phyloP scores from a whole-genome alignment of 2,888 invertebrate species.

The Nemoura dubitans region DNA sequence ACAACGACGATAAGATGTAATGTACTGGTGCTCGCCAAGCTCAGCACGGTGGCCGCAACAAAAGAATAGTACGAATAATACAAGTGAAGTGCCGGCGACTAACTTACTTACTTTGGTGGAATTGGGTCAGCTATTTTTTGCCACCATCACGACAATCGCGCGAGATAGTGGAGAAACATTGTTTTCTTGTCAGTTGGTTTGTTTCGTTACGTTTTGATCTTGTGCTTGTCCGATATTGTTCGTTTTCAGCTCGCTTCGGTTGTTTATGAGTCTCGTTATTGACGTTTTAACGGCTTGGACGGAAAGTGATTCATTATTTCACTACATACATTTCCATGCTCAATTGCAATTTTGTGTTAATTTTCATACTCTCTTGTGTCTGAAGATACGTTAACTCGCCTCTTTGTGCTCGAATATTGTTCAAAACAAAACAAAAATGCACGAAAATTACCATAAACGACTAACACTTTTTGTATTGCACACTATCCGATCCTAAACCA shows the following conservation, averaged over 20 bases:
- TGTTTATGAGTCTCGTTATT: slow-evolving; percentile 9
- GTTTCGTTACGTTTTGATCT: background rate
- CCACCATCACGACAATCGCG: slow-evolving; percentile 29
- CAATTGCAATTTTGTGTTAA: slow-evolving; percentile 12
- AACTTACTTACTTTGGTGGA: slow-evolving; percentile 13
- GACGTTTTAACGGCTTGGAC: background rate
- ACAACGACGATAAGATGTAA: slow-evolving; percentile 1
- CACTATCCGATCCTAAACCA: background rate
- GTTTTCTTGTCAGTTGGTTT: slow-evolving; percentile 3
- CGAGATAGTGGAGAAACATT: background rate
- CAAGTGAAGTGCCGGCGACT: background rate
- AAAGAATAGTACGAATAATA: slow-evolving; percentile 35
- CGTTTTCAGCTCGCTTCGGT: background rate
- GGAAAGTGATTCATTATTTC: background rate
- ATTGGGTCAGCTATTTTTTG: slow-evolving; percentile 32
- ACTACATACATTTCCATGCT: background rate
- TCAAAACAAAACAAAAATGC: background rate
- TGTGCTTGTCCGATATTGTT: background rate
- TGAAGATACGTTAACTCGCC: background rate
- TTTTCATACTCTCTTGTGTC: background rate
- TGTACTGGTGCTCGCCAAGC: background rate
- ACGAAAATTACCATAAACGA: background rate
- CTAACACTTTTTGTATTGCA: background rate
- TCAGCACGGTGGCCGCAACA: slow-evolving; percentile 38
- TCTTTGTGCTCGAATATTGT: background rate